phyloP scores from a whole-genome alignment of 2,888 invertebrate species.

The Neria commutata region DNA sequence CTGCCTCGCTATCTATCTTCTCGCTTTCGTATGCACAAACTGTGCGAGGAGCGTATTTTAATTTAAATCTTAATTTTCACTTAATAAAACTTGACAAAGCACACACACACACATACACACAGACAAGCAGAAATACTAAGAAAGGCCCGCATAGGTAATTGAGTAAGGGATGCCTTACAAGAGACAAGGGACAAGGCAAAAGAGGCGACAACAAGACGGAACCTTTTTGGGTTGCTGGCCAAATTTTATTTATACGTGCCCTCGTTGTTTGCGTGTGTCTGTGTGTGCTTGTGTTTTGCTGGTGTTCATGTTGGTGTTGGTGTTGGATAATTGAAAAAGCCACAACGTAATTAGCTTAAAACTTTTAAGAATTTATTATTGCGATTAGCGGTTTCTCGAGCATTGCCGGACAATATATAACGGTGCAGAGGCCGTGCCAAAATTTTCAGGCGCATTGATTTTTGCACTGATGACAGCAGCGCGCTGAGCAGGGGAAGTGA shows the following conservation, averaged over 20 bases:
- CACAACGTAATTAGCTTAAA: background rate
- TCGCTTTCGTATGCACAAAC: background rate
- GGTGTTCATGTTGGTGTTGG: no score
- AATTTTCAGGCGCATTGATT: no score
- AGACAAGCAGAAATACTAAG: no score
- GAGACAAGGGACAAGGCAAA: background rate
- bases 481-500: no score
- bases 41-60: background rate
- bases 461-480: no score
- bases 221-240: background rate
- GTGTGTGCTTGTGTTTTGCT: no score
- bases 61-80: constrained; percentile 16
- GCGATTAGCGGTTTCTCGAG: background rate
- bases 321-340: background rate
- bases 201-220: background rate
- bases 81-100: constrained; percentile 15
- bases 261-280: no score
- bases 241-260: background rate
- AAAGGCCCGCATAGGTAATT: no score
- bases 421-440: no score
- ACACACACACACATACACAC: no score
- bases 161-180: no score
- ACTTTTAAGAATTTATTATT: background rate
- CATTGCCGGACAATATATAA: background rate
- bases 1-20: background rate